Percentiles rank a stretch among this genome's conserved stretches.
phyloP scores from a whole-genome alignment of 2,113 vertebrate species.

The Strigops habroptila region DNA sequence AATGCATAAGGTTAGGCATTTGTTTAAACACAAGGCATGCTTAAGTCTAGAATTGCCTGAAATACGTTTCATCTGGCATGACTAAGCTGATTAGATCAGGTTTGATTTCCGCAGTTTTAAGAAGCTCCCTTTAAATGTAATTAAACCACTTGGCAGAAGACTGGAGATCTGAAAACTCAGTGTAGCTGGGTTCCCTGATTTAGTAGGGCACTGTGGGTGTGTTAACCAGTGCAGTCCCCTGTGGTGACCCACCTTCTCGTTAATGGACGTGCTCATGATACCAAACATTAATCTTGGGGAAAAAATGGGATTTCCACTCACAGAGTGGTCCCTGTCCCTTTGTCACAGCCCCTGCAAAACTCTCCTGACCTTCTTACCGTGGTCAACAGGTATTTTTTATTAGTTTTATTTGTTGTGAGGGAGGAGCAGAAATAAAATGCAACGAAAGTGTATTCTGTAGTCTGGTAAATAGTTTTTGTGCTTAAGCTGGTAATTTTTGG shows the following conservation, averaged over 20 bases:
- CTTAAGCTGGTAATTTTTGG: background rate
- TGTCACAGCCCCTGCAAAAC: background rate
- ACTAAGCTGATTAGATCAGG: background rate
- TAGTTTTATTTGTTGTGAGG: background rate
- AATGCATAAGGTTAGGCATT: background rate
- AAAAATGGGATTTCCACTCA: background rate
- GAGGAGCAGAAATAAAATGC: background rate
- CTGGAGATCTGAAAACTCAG: background rate
- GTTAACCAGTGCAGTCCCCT: accelerated
- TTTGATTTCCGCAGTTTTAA: background rate
- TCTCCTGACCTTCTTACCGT: accelerated
- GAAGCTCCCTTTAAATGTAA: background rate
- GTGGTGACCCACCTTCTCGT: background rate
- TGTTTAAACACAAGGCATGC: background rate
- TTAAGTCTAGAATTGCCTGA: background rate
- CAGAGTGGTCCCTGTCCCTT: background rate
- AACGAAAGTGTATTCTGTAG: accelerated
- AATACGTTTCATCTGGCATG: background rate
- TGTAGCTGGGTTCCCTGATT: background rate
- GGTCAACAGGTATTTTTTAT: background rate
- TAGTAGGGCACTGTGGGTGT: background rate
- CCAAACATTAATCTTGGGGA: background rate
- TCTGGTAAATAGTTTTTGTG: background rate
- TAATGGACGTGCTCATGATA: background rate
- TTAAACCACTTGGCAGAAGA: background rate